Evolutionary conservation across 2,113 vertebrate species (phyloP).

Genomic region (Chionodraco myersi): DNA sequence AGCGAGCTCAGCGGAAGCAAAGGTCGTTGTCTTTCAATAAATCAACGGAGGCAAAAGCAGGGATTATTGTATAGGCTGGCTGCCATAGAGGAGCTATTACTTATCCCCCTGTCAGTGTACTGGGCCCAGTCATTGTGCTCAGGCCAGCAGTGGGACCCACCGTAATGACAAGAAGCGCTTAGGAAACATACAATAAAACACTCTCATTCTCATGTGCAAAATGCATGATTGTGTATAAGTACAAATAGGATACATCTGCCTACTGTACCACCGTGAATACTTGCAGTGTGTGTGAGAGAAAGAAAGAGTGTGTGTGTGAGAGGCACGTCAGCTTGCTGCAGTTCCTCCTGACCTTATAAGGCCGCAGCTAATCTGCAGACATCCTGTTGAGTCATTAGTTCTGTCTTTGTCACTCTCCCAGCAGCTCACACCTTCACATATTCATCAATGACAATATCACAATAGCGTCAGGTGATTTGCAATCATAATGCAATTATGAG

Average conservation of each 20-base stretch:
- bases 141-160: slow-evolving; percentile 50
- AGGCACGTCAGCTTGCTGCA: slow-evolving; percentile 31
- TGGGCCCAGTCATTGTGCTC: slow-evolving; percentile 51
- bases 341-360: slow-evolving; percentile 59
- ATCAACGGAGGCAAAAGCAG: slow-evolving; percentile 64
- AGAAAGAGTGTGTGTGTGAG: neutral
- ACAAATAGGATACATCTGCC: slow-evolving; percentile 11
- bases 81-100: slow-evolving; percentile 64
- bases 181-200: slow-evolving; percentile 18
- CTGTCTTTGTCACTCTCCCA: slow-evolving; percentile 58
- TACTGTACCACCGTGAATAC: neutral
- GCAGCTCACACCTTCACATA: slow-evolving; percentile 35
- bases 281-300: slow-evolving; percentile 4
- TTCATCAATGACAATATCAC: slow-evolving; percentile 50
- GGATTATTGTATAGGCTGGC: slow-evolving; percentile 66
- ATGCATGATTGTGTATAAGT: neutral
- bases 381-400: slow-evolving; percentile 44
- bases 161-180: slow-evolving; percentile 15
- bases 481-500: slow-evolving; percentile 62
- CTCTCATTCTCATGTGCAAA: slow-evolving; percentile 7
- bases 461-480: slow-evolving; percentile 52
- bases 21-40: slow-evolving; percentile 75
- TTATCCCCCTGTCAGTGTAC: slow-evolving; percentile 58
- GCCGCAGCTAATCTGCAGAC: slow-evolving; percentile 50
- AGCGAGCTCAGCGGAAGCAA: slow-evolving; percentile 46